Base-by-base conservation (phyloP, 2,797 vertebrate genomes). In the Premnoplex brunnescens region DNA sequence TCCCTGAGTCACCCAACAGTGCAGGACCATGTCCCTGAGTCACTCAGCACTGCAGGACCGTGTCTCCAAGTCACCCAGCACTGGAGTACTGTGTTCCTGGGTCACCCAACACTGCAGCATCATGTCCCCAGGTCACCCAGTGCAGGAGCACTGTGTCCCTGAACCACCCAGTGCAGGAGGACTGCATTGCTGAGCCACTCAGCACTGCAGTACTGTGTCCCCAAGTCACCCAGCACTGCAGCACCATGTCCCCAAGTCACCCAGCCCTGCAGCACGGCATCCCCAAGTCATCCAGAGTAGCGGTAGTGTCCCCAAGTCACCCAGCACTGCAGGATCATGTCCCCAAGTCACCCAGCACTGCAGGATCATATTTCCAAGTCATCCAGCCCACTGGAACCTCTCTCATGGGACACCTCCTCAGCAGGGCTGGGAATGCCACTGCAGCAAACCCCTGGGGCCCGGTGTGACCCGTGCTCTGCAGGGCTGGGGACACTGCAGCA, bases 401-500 rank as follows among this genome's bases (percentile, higher is more conserved):
- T 59, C 62, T 51, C 10, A 3, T 2, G 58, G 58, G 49, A 64
- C 7, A 7, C 6, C 23, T 36, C 76, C 59, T 24, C 22, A 56
- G 36, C 11, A 11, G 43, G 51, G 26, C 34, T 4, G 22, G 69
- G 16, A 72, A 26, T 0, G 30, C 13, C 39, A 7, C 12, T 7
- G 37, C 39, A 49, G 71, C 7, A 0, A 41, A 24, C 9, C 12
- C 30, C 20, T 0, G 9, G 10, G n/a, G 9, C 24, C 30, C 56
- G 4, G 7, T 7, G 6, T 8, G 69, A 39, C 10, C 2, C 0
- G 3, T 28, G 5, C 76, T 2, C 20, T 6, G 46, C 37, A 62
- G 60, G 67, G 60, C 22, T 59, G 68, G 46, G 76, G 76, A 67
- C 85, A 46, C 37, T 34, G n/a, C 44, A 67, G 46, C 54, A 22